A percentile compares a stretch with the other conserved stretches of the same genome.
Conservation (phyloP, 2,888 invertebrate genomes). For the Cyrtodaria siliqua region DNA sequence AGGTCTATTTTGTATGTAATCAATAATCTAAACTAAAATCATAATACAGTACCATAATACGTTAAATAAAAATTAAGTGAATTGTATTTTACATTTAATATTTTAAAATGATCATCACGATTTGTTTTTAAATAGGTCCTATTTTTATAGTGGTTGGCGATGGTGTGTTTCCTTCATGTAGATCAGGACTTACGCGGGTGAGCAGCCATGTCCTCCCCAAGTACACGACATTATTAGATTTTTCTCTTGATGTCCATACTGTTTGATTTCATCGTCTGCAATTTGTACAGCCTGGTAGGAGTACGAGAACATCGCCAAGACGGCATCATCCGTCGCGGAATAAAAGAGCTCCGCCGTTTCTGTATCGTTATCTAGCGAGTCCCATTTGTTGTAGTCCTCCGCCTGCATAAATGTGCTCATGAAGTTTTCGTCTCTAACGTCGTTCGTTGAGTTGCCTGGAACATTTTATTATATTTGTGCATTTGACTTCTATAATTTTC, state of each 20-base stretch:
- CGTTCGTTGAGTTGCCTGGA: constrained; percentile 28
- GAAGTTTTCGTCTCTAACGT: constrained; percentile 20
- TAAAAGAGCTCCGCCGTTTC: constrained; percentile 56
- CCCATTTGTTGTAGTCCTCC: constrained; percentile 73
- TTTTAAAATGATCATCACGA: no score
- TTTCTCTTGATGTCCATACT: constrained; percentile 68
- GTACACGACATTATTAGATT: constrained; percentile 76
- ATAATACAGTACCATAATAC: no score
- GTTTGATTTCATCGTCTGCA: constrained; percentile 30
- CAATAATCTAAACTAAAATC: no score
- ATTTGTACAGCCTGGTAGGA: constrained; percentile 59
- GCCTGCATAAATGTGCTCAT: constrained; percentile 38
- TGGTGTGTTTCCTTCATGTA: no score
- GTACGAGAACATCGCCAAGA: constrained; percentile 64
- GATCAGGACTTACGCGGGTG: constrained; percentile 76
- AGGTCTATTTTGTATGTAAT: no score
- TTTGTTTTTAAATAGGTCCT: no score
- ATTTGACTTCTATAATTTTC: no score
- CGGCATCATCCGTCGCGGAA: constrained; percentile 41
- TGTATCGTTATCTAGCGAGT: constrained; percentile 62
- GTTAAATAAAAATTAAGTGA: no score
- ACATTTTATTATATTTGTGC: no score
- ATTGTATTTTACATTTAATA: no score
- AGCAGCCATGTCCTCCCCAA: constrained; percentile 72
- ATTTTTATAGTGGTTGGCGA: no score